Conservation (phyloP, 2,113 vertebrate species). For the Onychorhynchus coronatus region DNA sequence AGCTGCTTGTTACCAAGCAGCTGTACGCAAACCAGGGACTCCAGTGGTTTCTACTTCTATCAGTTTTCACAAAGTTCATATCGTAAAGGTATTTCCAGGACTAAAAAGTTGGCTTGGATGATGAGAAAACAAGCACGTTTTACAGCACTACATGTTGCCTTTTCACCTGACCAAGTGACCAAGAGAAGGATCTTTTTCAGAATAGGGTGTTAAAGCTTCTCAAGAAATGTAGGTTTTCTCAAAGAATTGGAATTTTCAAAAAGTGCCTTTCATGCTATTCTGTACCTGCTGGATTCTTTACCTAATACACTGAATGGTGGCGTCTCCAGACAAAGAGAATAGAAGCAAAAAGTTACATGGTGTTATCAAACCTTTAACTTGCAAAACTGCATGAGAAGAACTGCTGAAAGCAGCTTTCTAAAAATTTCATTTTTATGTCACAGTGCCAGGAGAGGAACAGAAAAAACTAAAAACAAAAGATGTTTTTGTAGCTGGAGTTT, state of each 20-base stretch:
- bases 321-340: background rate
- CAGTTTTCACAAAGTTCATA: background rate
- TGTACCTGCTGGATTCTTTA: background rate
- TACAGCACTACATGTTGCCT: background rate
- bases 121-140: background rate
- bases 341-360: background rate
- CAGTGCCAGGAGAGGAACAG: accelerated
- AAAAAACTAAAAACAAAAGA: background rate
- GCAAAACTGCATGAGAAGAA: background rate
- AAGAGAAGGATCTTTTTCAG: background rate
- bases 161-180: background rate
- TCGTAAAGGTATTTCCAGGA: background rate
- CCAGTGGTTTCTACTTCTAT: background rate
- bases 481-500: background rate
- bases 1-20: background rate
- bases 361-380: background rate
- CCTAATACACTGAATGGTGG: background rate
- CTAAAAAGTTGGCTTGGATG: background rate
- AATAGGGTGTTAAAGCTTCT: background rate
- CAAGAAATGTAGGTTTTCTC: background rate
- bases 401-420: background rate
- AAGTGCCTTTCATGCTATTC: background rate
- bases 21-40: background rate
- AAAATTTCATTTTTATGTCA: background rate
- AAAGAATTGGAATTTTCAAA: background rate